Evolutionary conservation across 2,113 vertebrate species (phyloP), one percentile per base, ranked within the genome.

Genomic region (Sinosuthora webbiana): DNA sequence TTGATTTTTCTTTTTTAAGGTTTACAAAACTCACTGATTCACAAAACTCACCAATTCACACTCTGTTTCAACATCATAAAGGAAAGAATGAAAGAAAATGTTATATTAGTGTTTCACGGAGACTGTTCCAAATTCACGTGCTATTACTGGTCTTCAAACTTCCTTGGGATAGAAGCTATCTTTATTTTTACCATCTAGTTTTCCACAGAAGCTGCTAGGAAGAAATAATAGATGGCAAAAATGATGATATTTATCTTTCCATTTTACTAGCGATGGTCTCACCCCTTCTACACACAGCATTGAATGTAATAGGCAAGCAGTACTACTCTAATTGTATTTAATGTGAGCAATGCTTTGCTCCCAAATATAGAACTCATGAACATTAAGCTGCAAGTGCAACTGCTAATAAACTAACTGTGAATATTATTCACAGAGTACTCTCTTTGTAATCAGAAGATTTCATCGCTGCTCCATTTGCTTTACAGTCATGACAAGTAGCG

Each of bases 391-490:
- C 9, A 44, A 87, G 73, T 47, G 37, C 41, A 80, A 91, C 77
- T 64, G 37, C 56, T 90, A 70, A 87, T 83, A 71, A 93, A 73
- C 31, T 47, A 68, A 21, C 55, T 13, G 8, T 63, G 57, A 90
- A 77, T 94, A 89, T 79, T 82, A 86, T 77, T 87, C 42, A n/a
- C n/a, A n/a, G 33, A 56, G 5, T 44, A n/a, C 94, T 82, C 23
- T 15, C 57, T 60, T 44, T 69, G 20, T 74, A 78, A 81, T 83
- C 50, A 64, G 55, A 80, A 90, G 53, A 37, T 68, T 70, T 95
- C 44, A 73, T 88, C 64, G 30, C 55, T 92, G 47, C 30, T 47
- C 67, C 39, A 37, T 81, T 93, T 83, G 41, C 81, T 94, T 90
- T 88, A 42, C 33, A 90, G 22, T 33, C 35, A 33, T 41, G 35